Base-by-base conservation (phyloP, 2,113 vertebrate species). In the Dolichallabes microphthalmus region DNA sequence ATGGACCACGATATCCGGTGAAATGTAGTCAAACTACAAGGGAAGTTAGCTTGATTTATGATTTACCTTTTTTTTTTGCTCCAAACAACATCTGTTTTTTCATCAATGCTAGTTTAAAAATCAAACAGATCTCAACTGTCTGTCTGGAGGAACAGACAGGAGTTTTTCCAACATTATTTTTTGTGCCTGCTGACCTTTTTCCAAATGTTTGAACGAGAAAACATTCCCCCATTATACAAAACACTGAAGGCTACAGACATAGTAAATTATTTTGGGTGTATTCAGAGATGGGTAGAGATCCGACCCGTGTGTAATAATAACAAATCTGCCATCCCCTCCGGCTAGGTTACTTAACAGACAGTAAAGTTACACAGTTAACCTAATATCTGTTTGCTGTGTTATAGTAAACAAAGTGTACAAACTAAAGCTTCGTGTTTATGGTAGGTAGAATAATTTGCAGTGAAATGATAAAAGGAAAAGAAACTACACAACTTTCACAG, bases 191-290 rank as follows among this genome's bases (percentile, higher is more conserved):
- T 39, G 20, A 7, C 58, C 77, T 75, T 74, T 45, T 27, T 11
- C 27, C 19, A 81, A 81, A 81, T 81, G 75, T 82, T 75, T 75
- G 63, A 30, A 32, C 60, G 78, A 27, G 22, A 55, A 66, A 68
- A 50, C 1, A 84, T 35, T 45, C 7, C 5, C 53, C 25, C 3
- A 14, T 76, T 19, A 27, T 52, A 78, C 45, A 53, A 64, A 76
- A 76, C 45, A 19, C 45, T 77, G 30, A 32, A 76, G 73, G 22
- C 20, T 57, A 50, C 2, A 4, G 12, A 50, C 35, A 35, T 32
- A 63, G 53, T 15, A 19, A 35, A 64, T 71, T n/a, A 66, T 52
- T 45, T 45, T 55, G 20, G 66, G 74, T 78, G 50, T 58, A 71
- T 19, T 19, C 9, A 85, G 50, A 53, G 45, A 64, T 32, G 50